Evolutionary conservation across 2,888 invertebrate species (phyloP), one percentile per base, ranked within the genome.

Genomic region (Melieria omissa): DNA sequence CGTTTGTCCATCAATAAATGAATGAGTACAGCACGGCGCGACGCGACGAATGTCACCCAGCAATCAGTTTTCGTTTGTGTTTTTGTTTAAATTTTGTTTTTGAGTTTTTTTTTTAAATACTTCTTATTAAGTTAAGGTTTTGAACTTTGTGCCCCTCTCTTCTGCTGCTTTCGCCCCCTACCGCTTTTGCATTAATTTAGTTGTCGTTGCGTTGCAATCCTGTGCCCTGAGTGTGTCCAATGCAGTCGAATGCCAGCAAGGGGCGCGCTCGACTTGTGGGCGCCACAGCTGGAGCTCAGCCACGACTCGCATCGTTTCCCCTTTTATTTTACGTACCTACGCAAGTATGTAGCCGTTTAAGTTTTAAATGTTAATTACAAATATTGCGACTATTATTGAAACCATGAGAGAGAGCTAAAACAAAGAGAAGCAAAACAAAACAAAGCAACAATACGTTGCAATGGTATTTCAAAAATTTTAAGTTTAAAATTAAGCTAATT

Each of bases 1-100:
- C 82, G 84, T 65, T 75, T 86, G 73, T 86, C 87, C 52, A 84
- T 86, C 66, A 85, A 84, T 73, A 84, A 86, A 71, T 80, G 78
- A 77, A 74, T 52, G 8, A 45, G 58, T 65, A 47, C n/a, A 57
- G 47, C 60, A 47, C 47, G 14, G 49, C 58, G 58, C 47, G 58
- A 46, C 14, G 49, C 60, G 57, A 57, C 47, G 66, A 57, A 65
- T 16, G 10, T 64, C 16, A 54, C 10, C 10, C 16, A 55, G 57
- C 9, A 68, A 49, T 46, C 60, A 49, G 44, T 66, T 66, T 66
- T 54, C 54, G 54, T 65, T 65, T 45, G 52, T 65, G 45, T 44
- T 14, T 54, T 29, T 29, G 29, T 29, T 29, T 29, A 29, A 2
- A 3, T 29, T 29, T 29, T 29, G 29, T 29, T 29, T 29, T 29